A percentile compares a stretch with the other conserved stretches of the same genome.
Conservation (phyloP, 2,113 vertebrate species). For the Ariopsis seemanni region DNA sequence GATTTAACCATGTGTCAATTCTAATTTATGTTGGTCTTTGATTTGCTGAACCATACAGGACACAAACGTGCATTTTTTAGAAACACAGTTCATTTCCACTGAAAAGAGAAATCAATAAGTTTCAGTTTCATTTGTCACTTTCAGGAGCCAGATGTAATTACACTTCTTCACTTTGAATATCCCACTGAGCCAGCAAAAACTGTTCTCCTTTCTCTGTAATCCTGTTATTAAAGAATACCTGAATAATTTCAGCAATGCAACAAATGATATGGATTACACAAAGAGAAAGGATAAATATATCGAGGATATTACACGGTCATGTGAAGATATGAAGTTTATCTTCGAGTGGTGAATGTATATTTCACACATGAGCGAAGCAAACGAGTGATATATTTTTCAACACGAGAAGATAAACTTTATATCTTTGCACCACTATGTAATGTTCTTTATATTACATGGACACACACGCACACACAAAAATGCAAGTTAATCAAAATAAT, state of each 20-base stretch:
- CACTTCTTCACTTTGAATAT: neutral
- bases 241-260: neutral
- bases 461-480: too few species aligned
- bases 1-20: neutral
- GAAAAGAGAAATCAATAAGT: neutral
- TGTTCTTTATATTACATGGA: too few species aligned
- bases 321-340: too few species aligned
- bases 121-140: slow-evolving; percentile 2
- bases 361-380: too few species aligned
- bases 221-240: neutral
- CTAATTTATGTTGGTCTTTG: neutral
- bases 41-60: neutral
- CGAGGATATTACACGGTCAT: too few species aligned
- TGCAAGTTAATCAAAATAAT: too few species aligned
- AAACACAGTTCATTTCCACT: neutral
- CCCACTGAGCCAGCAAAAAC: neutral
- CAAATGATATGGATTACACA: neutral
- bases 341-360: too few species aligned
- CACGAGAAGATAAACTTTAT: too few species aligned
- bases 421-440: too few species aligned
- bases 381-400: too few species aligned
- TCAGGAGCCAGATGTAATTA: neutral
- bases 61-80: neutral
- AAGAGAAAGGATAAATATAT: neutral
- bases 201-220: slow-evolving; percentile 9